Base-by-base conservation (phyloP, 2,888 invertebrate genomes). In the Napeogenes inachia region DNA sequence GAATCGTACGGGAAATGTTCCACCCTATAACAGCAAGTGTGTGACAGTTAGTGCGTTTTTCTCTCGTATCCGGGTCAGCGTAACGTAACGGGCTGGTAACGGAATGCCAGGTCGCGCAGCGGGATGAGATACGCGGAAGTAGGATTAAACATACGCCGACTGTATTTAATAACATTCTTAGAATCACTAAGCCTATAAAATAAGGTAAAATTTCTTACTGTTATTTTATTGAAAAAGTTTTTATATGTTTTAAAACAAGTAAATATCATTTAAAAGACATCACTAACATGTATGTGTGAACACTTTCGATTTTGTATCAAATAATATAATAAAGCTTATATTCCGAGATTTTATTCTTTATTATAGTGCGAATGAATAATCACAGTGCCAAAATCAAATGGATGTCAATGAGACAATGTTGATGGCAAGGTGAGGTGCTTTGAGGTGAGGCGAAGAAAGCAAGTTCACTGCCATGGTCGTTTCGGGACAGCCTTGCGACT, bases 381-480 rank as follows among this genome's bases (percentile, higher is more conserved):
- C 21, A 13, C 47, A 47, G 50, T 30, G 30, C 30, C 50, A 50
- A 50, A 50, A 30, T 21, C 50, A 30, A 35, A 6, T 30, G 30
- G 30, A 63, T 60, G 54, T 50, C 30, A 69, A 66, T 65, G 69
- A 68, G 66, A 67, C 70, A 68, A 68, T 4, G 35, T 84, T 82
- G 81, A 85, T 84, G 85, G 82, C 82, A 80, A 80, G 82, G 75
- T 75, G 78, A 71, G 75, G 64, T 62, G 62, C 73, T 73, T 75
- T 74, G 75, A 73, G 70, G 69, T 71, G 69, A 63, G 70, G 70
- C 73, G 79, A 85, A 87, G 89, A 87, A 88, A 89, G 88, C 86
- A 89, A 89, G 89, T 89, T 90, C 90, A 90, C 82, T 89, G 89
- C 86, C 89, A 89, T 82, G 89, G 89, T 77, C 88, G 78, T 79